Evolutionary conservation across 2,113 vertebrate genomes (phyloP).

Genomic region (Sylvietta virens): DNA sequence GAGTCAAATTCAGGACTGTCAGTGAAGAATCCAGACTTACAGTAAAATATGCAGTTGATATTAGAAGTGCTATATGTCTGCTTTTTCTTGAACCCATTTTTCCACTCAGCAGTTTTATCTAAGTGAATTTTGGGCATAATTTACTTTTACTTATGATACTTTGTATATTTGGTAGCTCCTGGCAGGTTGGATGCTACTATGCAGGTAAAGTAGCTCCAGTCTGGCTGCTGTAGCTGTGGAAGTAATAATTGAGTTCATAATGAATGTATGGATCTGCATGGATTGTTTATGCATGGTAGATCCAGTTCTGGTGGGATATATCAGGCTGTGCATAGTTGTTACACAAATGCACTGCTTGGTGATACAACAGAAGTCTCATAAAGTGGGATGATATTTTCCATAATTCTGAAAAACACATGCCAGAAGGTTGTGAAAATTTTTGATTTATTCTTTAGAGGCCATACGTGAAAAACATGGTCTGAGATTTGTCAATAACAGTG

Average conservation of each 20-base stretch:
- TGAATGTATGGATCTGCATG: neutral
- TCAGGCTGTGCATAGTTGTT: neutral
- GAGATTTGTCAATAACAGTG: neutral
- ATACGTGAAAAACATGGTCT: neutral
- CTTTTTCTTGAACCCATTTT: neutral
- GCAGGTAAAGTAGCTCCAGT: neutral
- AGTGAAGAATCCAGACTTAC: neutral
- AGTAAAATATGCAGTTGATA: neutral
- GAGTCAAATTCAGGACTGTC: neutral
- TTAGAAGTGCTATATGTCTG: neutral
- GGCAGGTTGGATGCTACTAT: neutral
- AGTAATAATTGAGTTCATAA: neutral
- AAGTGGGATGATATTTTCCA: neutral
- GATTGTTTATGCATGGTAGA: neutral
- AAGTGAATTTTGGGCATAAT: neutral
- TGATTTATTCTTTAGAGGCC: neutral
- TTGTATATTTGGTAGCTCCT: neutral
- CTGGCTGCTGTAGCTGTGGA: neutral
- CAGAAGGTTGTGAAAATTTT: neutral
- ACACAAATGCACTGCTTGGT: neutral
- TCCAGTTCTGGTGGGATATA: neutral
- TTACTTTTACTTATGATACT: neutral
- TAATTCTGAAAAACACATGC: neutral
- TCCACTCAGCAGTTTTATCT: neutral
- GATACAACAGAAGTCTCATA: rapidly evolving